These are phyloP conservation scores for Halcyon chelicuti DNA, from an alignment of 2,797 vertebrate species.

Conservation along the genomic window DNA sequence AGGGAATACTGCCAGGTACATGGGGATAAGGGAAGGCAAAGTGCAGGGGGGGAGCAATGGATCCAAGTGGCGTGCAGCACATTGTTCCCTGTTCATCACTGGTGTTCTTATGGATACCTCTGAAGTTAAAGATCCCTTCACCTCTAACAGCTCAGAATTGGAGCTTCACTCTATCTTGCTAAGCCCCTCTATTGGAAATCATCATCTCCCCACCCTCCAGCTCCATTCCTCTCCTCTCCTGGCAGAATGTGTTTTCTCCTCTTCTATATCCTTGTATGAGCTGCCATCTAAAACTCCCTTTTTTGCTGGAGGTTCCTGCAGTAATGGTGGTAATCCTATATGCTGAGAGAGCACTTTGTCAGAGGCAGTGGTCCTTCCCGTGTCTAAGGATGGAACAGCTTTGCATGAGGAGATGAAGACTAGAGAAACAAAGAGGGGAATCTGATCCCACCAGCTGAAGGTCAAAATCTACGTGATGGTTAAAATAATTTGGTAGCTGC, in stretches of 20 bases:
- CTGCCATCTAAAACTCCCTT: background rate
- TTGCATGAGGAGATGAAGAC: background rate
- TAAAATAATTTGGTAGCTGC: background rate
- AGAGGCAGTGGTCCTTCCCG: background rate
- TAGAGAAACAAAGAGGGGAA: background rate
- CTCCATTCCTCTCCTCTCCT: background rate
- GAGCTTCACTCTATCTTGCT: background rate
- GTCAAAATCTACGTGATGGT: background rate
- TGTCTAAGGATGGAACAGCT: background rate
- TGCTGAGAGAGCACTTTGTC: background rate
- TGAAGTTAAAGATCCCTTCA: background rate
- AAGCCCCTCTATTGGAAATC: background rate
- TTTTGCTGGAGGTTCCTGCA: background rate
- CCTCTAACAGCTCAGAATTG: background rate
- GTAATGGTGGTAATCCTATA: background rate
- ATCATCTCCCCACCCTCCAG: background rate
- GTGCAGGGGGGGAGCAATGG: background rate
- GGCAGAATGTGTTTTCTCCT: background rate
- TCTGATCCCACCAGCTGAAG: background rate
- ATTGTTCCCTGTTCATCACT: background rate
- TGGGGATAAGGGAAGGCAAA: background rate
- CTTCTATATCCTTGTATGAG: background rate
- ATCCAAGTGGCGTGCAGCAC: rapidly evolving
- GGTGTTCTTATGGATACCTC: background rate
- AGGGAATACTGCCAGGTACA: background rate